Evolutionary conservation across 2,888 invertebrate species (phyloP), one percentile per base, ranked within the genome.

Genomic region (Callyntrura guangdongensis): DNA sequence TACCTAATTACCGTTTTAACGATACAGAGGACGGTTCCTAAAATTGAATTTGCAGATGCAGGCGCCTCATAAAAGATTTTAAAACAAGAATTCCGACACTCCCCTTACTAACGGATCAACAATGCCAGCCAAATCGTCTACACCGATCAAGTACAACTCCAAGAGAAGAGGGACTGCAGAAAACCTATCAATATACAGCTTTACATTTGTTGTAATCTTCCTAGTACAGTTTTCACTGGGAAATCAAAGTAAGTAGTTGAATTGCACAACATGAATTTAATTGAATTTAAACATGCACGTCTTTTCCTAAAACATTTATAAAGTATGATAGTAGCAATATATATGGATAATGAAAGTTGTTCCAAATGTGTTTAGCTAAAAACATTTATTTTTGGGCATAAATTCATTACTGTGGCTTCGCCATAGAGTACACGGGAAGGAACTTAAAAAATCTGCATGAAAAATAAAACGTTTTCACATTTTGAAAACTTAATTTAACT

Each of bases 211-310:
- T 49, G 69, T 47, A 49, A 17, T 25, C 11, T 49, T 53, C 20
- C 12, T 49, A 17, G 67, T 22, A 8, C 83, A 84, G 22, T 56
- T 67, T 67, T 67, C 67, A 20, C 49, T 67, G 20, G 67, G 22
- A n/a, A n/a, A 20, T 53, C 83, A 20, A 69, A 20, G 83, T 84
- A 84, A 67, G 77, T 36, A 1, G 36, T 61, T 74, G n/a, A n/a
- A 36, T 36, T 36, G 6, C 36, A 36, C 6, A 6, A n/a, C n/a
- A n/a, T n/a, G n/a, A n/a, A n/a, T n/a, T n/a, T n/a, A n/a, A n/a
- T n/a, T n/a, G n/a, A n/a, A n/a, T n/a, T n/a, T n/a, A n/a, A n/a
- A n/a, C n/a, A n/a, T n/a, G n/a, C n/a, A n/a, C n/a, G n/a, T n/a
- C n/a, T n/a, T n/a, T n/a, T n/a, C n/a, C n/a, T n/a, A n/a, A n/a